phyloP scores from a whole-genome alignment of 2,113 vertebrate genomes.

The Siphamia tubifer region DNA sequence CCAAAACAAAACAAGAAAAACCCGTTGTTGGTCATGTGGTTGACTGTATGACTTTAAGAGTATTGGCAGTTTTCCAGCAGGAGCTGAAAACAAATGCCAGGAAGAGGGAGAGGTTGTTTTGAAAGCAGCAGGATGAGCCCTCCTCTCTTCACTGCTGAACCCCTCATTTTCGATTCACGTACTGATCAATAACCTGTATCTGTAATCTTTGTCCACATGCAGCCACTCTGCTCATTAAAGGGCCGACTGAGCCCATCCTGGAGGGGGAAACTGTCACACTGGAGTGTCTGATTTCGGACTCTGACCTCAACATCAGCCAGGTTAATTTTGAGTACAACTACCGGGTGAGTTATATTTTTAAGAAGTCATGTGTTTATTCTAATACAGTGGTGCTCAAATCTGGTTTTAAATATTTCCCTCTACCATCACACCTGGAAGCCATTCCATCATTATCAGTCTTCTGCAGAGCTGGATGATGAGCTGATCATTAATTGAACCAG shows the following conservation, averaged over 20 bases:
- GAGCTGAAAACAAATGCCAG: slow-evolving; percentile 22
- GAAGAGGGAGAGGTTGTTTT: slow-evolving; percentile 34
- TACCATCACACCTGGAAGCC: no score
- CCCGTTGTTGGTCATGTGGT: slow-evolving; percentile 27
- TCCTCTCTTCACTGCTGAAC: background rate
- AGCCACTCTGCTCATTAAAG: slow-evolving; percentile 74
- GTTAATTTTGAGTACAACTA: slow-evolving; percentile 72
- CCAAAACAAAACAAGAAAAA: slow-evolving; percentile 18
- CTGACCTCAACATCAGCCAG: slow-evolving; percentile 68
- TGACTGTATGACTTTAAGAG: background rate
- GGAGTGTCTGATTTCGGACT: slow-evolving; percentile 69
- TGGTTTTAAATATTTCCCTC: no score
- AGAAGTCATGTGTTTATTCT: no score
- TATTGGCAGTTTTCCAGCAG: background rate
- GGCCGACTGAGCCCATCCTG: slow-evolving; percentile 62
- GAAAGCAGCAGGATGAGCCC: background rate
- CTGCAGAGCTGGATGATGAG: no score
- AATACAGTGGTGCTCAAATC: no score
- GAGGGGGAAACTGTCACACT: slow-evolving; percentile 64
- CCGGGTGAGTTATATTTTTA: slow-evolving; percentile 57
- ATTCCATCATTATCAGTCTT: no score
- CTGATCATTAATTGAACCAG: no score
- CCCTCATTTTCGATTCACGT: background rate
- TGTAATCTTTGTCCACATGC: slow-evolving; percentile 54
- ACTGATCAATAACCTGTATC: slow-evolving; percentile 31